Evolutionary conservation across 2,888 invertebrate genomes (phyloP), one percentile per base, ranked within the genome.

Genomic region (Stenolophus ochropezus): DNA sequence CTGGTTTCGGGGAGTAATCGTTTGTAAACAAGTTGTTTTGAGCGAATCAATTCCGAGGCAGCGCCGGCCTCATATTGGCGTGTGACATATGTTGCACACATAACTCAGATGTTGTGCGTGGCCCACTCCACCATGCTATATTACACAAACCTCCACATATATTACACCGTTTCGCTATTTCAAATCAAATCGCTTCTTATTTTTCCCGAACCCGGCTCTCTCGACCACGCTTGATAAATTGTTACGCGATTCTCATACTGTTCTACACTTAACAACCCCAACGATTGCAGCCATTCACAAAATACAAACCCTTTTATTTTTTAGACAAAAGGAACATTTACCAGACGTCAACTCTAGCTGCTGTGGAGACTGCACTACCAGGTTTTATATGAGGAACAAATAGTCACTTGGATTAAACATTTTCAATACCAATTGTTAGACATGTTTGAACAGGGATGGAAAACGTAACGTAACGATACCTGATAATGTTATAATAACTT

Each of bases 21-120:
- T 80, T 80, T 80, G 80, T 80, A 80, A 80, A 80, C 80, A 80
- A 80, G 73, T 80, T 80, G 80, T 80, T 80, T 71, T 80, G 71
- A 73, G 56, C 47, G 80, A 80, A 80, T 80, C 80, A 80, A 80
- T 80, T 80, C 80, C 73, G 49, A 2, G 20, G 14, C 47, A n/a
- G 18, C 73, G 20, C 25, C 16, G 20, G n/a, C 18, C 58, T 73
- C 73, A 80, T 80, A 80, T 80, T 80, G 80, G 73, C 73, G 42
- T 27, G 80, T 80, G 80, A 80, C 80, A 80, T 80, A 80, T 80
- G 80, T 80, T 80, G 21, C 80, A 49, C 73, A 80, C 80, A 80
- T 80, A 80, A 80, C 80, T 80, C 80, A 80, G 73, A 80, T 80
- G 53, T 61, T 56, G 80, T 73, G 73, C 80, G 80, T 42, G 33